These are phyloP conservation scores for Diaprepes abbreviatus DNA, from an alignment of 2,888 invertebrate species.

Conservation along the genomic window DNA sequence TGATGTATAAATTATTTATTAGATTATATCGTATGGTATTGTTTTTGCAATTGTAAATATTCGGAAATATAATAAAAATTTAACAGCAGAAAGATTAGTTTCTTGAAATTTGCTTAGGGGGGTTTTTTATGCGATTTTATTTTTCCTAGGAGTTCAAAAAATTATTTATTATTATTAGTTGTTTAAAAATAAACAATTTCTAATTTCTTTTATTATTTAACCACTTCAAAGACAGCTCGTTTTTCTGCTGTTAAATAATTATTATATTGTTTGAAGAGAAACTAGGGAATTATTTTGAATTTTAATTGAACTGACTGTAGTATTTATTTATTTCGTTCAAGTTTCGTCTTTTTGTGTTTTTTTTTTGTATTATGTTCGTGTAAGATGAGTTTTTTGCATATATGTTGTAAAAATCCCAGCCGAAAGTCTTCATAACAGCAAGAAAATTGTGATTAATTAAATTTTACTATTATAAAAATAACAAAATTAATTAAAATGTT, in stretches of 20 bases:
- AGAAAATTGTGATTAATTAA: slow-evolving; percentile 68
- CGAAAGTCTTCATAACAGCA: slow-evolving; percentile 67
- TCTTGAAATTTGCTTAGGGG: no score
- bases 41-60: slow-evolving; percentile 30
- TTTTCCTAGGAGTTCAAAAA: no score
- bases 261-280: neutral
- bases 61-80: slow-evolving; percentile 9
- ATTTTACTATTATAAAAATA: slow-evolving; percentile 67
- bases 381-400: slow-evolving; percentile 60
- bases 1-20: slow-evolving; percentile 40
- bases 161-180: no score
- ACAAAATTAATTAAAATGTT: slow-evolving; percentile 66
- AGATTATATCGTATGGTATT: slow-evolving; percentile 21
- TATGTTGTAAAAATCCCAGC: slow-evolving; percentile 64
- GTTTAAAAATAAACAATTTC: no score
- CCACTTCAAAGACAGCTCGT: no score
- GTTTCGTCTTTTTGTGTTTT: slow-evolving; percentile 33
- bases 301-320: slow-evolving; percentile 46
- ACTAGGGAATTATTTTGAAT: slow-evolving; percentile 45
- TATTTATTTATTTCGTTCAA: slow-evolving; percentile 48
- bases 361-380: slow-evolving; percentile 33
- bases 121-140: slow-evolving; percentile 7
- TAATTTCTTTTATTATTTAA: no score
- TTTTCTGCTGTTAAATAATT: slow-evolving; percentile 3
- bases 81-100: neutral